These are phyloP conservation scores for Gracilinanus agilis DNA, from an alignment of 2,113 vertebrate species.

Conservation along the genomic window DNA sequence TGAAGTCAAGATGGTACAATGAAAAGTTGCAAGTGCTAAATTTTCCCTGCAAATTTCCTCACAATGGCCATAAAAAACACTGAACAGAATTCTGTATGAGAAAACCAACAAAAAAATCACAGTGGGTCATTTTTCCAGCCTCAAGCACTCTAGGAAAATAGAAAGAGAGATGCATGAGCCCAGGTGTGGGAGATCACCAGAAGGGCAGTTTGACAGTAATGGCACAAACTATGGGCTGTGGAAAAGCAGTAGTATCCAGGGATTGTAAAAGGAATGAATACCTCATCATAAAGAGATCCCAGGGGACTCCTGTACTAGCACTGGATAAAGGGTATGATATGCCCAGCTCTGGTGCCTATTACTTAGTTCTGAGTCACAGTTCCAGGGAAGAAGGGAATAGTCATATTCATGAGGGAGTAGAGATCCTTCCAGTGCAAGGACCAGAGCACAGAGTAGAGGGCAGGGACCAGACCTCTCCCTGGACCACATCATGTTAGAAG, in stretches of 20 bases:
- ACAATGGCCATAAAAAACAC: background rate
- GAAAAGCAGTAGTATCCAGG: background rate
- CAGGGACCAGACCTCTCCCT: background rate
- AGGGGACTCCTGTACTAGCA: background rate
- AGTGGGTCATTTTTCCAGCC: background rate
- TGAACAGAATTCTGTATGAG: background rate
- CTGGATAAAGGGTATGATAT: background rate
- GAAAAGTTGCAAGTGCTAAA: background rate
- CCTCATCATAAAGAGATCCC: background rate
- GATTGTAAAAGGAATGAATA: background rate
- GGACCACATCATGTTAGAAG: background rate
- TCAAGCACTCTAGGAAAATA: background rate
- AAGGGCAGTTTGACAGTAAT: background rate
- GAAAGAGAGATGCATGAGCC: background rate
- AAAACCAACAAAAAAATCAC: background rate
- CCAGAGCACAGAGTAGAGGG: background rate
- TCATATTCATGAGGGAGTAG: background rate
- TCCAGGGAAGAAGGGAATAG: background rate
- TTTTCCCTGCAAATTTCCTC: background rate
- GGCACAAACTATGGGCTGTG: background rate
- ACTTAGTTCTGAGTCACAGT: background rate
- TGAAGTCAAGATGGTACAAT: background rate
- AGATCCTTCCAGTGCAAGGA: background rate
- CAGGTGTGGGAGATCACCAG: background rate
- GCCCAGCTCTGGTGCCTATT: background rate